phyloP scores from a whole-genome alignment of 2,888 invertebrate genomes.

The Caenorhabditis imperialis region DNA sequence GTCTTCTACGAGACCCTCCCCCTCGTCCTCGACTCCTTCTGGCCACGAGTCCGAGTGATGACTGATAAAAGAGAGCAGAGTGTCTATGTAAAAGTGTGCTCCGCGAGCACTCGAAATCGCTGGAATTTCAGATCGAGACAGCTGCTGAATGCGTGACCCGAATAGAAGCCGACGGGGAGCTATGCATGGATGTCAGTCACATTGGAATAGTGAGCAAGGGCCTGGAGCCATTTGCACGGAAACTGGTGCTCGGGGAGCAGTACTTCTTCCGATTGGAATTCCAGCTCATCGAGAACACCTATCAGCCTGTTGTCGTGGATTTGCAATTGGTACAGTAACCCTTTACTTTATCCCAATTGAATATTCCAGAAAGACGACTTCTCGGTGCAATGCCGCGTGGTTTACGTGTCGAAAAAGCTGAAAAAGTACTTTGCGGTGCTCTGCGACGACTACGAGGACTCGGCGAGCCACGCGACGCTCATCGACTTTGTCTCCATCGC shows the following conservation, averaged over 20 bases:
- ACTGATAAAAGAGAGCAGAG: neutral
- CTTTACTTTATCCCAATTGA: neutral
- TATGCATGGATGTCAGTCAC: slow-evolving; percentile 15
- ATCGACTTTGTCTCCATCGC: slow-evolving; percentile 29
- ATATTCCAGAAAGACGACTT: slow-evolving; percentile 6
- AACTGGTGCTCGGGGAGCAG: neutral
- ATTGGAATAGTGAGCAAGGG: slow-evolving; percentile 20
- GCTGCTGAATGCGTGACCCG: slow-evolving; percentile 1
- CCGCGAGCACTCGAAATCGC: no score
- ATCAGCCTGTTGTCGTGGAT: slow-evolving; percentile 21
- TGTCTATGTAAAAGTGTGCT: slow-evolving; percentile 33
- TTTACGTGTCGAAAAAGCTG: slow-evolving; percentile 10
- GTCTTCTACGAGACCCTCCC: slow-evolving; percentile 27
- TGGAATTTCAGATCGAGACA: slow-evolving; percentile 16
- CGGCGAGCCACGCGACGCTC: neutral
- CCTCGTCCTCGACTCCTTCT: neutral
- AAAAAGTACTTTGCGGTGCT: slow-evolving; percentile 22
- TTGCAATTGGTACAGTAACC: slow-evolving; percentile 7
- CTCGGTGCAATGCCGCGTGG: slow-evolving; percentile 15
- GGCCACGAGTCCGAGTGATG: slow-evolving; percentile 5
- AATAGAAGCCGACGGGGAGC: neutral
- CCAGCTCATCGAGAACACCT: neutral
- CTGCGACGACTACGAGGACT: neutral
- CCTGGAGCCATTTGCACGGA: neutral
- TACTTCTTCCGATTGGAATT: slow-evolving; percentile 26